Evolutionary conservation across 2,113 vertebrate genomes (phyloP).

Genomic region (Chaenocephalus aceratus): DNA sequence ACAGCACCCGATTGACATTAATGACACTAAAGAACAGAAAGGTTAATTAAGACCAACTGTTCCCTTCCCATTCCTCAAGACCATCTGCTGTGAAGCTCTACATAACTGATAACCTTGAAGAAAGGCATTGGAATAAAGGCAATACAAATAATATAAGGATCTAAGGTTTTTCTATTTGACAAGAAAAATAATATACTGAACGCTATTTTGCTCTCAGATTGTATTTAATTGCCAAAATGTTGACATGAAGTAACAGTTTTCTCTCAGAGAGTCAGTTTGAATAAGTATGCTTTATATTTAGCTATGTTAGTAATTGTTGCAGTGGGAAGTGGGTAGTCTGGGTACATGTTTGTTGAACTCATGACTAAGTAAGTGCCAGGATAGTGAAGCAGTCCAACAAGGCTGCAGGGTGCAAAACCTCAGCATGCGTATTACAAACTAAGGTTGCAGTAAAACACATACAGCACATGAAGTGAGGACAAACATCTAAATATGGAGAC

Average conservation of each 20-base stretch:
- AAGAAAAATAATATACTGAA: slow-evolving; percentile 12
- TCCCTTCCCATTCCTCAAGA: slow-evolving; percentile 56
- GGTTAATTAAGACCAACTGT: slow-evolving; percentile 82
- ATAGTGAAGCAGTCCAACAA: slow-evolving; percentile 56
- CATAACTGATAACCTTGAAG: slow-evolving; percentile 68
- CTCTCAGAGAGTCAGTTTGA: too few relatives aligned
- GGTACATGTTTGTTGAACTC: slow-evolving; percentile 40
- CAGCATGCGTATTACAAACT: slow-evolving; percentile 28
- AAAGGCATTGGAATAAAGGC: slow-evolving; percentile 27
- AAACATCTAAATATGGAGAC: slow-evolving; percentile 73
- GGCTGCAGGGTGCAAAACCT: slow-evolving; percentile 37
- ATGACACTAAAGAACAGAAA: slow-evolving; percentile 72
- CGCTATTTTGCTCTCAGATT: too few relatives aligned
- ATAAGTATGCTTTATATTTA: too few relatives aligned
- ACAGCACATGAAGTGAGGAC: slow-evolving; percentile 67
- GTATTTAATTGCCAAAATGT: slow-evolving; percentile 1
- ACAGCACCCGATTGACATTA: slow-evolving; percentile 76
- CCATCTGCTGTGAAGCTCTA: slow-evolving; percentile 62
- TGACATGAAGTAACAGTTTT: neutral
- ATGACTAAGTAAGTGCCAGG: slow-evolving; percentile 41
- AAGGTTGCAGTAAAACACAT: slow-evolving; percentile 59
- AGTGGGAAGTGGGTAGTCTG: neutral
- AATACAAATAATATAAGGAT: slow-evolving; percentile 52
- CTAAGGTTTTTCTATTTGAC: slow-evolving; percentile 24
- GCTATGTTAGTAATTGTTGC: too few relatives aligned